Conservation (phyloP, 2,797 vertebrate species). For the Sebastes vulpes region DNA sequence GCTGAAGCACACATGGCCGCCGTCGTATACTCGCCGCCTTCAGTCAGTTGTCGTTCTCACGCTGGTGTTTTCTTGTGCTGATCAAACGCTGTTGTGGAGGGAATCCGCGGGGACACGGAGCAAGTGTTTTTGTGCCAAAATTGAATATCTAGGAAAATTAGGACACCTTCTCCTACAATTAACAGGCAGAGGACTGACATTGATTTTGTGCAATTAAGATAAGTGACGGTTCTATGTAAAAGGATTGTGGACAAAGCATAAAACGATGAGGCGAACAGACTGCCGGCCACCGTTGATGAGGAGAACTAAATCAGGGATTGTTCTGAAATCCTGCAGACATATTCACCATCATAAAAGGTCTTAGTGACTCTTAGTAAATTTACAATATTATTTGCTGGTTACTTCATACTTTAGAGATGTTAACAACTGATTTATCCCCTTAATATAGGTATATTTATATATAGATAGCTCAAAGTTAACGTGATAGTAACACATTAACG, state of each 20-base stretch:
- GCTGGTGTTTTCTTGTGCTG: conserved; percentile 30
- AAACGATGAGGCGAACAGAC: conserved; percentile 1
- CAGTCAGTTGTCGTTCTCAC: conserved; percentile 40
- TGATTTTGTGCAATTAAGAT: conserved; percentile 38
- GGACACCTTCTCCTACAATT: conserved; percentile 20
- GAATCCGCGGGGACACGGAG: conserved; percentile 1
- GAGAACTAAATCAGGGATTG: background rate
- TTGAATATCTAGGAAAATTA: conserved; percentile 22
- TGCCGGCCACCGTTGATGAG: background rate
- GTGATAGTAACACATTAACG: no score
- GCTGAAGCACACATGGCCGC: conserved; percentile 37
- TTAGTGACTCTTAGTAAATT: background rate
- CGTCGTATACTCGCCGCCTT: conserved; percentile 23
- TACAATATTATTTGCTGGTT: background rate
- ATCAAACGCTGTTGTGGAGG: conserved; percentile 31
- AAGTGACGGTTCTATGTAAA: background rate
- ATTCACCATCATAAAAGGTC: background rate
- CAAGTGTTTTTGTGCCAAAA: conserved; percentile 22
- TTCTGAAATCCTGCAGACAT: background rate
- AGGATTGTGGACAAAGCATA: conserved; percentile 10
- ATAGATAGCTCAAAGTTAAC: no score
- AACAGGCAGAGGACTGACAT: conserved; percentile 1
- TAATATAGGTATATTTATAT: background rate
- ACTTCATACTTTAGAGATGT: background rate
- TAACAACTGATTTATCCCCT: background rate